These are phyloP conservation scores for Coracopsis vasa DNA, from an alignment of 2,113 vertebrate species.

Conservation along the genomic window DNA sequence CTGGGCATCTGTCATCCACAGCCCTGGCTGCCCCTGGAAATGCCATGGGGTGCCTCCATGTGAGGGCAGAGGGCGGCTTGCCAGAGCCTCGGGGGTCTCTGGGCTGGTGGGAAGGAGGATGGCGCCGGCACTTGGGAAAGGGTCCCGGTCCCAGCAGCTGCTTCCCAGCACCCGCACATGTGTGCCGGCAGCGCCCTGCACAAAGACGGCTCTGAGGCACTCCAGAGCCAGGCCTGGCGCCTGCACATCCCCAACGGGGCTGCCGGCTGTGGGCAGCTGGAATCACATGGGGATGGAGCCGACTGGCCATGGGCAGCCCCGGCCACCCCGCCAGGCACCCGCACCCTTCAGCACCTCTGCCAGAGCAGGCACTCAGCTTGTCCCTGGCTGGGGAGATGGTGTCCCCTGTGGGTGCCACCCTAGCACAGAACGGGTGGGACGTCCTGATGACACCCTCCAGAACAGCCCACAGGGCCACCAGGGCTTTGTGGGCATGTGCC, in stretches of 20 bases:
- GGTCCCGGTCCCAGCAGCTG: background rate
- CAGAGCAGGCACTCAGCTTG: accelerated
- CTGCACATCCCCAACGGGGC: background rate
- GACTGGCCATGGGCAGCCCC: background rate
- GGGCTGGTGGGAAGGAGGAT: background rate
- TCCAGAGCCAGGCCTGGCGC: background rate
- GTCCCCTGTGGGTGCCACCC: background rate
- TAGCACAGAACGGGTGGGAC: accelerated
- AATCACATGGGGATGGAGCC: background rate
- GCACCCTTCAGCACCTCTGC: background rate
- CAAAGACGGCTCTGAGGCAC: background rate
- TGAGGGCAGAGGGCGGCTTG: background rate
- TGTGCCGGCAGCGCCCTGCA: background rate
- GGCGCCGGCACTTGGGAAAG: background rate
- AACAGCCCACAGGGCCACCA: accelerated
- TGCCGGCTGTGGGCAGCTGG: background rate
- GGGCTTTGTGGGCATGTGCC: background rate
- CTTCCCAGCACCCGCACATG: background rate
- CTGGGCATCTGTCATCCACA: background rate
- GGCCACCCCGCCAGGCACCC: background rate
- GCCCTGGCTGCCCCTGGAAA: background rate
- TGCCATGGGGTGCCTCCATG: background rate
- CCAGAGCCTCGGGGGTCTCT: background rate
- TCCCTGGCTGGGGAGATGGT: accelerated
- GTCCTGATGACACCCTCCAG: accelerated